A percentile compares a stretch with the other conserved stretches of the same genome.
These are phyloP conservation scores for Muscicapa striata DNA, from an alignment of 2,797 vertebrate genomes.

Conservation along the genomic window DNA sequence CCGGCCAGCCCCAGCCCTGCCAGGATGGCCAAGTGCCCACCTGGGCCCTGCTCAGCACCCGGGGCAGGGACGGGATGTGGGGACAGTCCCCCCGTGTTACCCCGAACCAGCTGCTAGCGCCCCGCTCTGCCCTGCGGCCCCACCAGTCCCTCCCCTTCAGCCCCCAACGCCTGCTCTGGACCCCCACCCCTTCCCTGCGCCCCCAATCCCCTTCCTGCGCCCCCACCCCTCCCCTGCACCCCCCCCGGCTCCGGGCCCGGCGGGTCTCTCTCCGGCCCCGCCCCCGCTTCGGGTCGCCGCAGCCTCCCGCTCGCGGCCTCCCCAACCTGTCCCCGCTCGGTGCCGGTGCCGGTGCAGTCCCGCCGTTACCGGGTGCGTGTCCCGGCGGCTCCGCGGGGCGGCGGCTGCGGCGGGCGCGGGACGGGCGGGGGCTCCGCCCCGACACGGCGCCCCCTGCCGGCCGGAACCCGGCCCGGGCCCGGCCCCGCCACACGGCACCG, in stretches of 20 bases:
- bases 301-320: neutral
- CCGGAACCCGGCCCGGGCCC: neutral
- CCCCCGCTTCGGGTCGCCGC: neutral
- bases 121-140: neutral
- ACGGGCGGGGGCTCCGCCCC: conserved; percentile 3
- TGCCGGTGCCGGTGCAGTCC: neutral
- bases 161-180: neutral
- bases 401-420: neutral
- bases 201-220: neutral
- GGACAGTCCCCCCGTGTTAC: neutral
- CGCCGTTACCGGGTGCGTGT: neutral
- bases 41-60: neutral
- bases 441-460: neutral
- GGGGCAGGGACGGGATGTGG: neutral
- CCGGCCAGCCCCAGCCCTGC: neutral
- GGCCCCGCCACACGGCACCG: neutral
- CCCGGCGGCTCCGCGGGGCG: conserved; percentile 1
- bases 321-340: neutral
- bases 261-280: too few species aligned
- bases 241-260: neutral
- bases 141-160: too few species aligned
- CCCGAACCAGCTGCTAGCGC: neutral
- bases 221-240: neutral
- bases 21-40: neutral
- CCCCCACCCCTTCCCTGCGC: neutral